Evolutionary conservation across 1,140 invertebrate genomes (phyloP).

Genomic region (Drosophila kepulauana): DNA sequence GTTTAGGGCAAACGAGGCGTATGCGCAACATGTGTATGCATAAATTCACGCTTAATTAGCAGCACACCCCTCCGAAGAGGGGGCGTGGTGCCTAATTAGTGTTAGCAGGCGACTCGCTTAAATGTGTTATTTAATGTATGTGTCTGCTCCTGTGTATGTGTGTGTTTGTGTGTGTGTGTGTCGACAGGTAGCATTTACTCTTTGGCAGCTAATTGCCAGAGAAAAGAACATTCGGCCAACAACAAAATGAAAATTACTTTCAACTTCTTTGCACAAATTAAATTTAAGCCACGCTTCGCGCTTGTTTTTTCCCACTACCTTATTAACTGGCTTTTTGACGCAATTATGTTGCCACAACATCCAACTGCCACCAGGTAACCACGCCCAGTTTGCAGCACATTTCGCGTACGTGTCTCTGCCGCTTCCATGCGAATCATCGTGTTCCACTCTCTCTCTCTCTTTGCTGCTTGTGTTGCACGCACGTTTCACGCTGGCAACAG

Average conservation of each 20-base stretch:
- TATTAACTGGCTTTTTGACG: conserved; percentile 79
- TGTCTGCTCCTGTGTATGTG: background rate
- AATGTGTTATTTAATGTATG: conserved; percentile 64
- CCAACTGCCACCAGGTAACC: conserved; percentile 21
- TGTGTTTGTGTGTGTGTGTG: background rate
- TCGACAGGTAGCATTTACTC: conserved; percentile 1
- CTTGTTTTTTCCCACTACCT: conserved; percentile 51
- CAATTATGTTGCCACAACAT: conserved; percentile 59
- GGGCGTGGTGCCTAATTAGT: conserved; percentile 58
- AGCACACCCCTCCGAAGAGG: conserved; percentile 1
- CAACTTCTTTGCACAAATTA: conserved; percentile 51
- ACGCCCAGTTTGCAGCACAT: conserved; percentile 28
- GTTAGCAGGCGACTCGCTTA: conserved; percentile 44
- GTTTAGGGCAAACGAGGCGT: conserved; percentile 69
- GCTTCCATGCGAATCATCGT: conserved; percentile 40
- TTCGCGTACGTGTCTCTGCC: conserved; percentile 56
- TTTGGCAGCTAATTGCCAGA: conserved; percentile 22
- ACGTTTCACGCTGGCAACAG: conserved; percentile 51
- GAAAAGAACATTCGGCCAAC: conserved; percentile 8
- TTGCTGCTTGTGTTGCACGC: conserved; percentile 58
- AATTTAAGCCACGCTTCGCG: conserved; percentile 50
- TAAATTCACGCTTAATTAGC: conserved; percentile 82
- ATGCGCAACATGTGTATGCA: conserved; percentile 79
- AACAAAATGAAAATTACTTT: conserved; percentile 26
- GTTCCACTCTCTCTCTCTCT: conserved; percentile 25